Evolutionary conservation across 2,797 vertebrate species (phyloP), one percentile per base, ranked within the genome.

Genomic region (Platyrinchus mystaceus): DNA sequence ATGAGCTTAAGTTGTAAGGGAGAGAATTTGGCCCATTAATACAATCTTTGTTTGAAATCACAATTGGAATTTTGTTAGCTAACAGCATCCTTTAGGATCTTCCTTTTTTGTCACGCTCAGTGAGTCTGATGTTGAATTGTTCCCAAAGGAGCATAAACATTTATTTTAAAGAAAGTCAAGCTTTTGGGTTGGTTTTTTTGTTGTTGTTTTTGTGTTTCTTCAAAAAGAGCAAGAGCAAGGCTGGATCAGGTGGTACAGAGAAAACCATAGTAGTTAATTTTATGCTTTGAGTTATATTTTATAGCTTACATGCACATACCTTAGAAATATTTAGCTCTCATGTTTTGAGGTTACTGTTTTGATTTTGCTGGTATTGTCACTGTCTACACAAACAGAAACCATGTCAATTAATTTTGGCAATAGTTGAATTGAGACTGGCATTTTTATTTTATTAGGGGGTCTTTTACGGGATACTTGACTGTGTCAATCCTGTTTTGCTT

Each of bases 31-130:
- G n/a, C 53, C 87, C 9, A 8, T 71, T 81, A 60, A 59, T 75
- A 50, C 26, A 50, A 81, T 84, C 69, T 62, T 66, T 87, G 26
- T 90, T 81, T 84, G 62, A 78, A 87, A 68, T 49, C 59, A 49
- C 26, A 44, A 26, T 36, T 89, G 66, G 44, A 56, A 56, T 59
- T 84, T 87, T 47, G 22, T 47, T 68, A 64, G 37, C 20, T 39
- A 62, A 43, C 69, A 47, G 44, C 49, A 78, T 62, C 56, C 27
- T 84, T 60, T 47, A 64, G 58, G 28, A 71, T 59, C 41, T 63
- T 89, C 44, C 15, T 17, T 71, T 67, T 83, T 64, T 39, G 13
- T 39, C 24, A 8, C 44, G 53, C 41, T 74, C 41, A 16, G 49
- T 67, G 64, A 74, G 50, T 39, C 18, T 70, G 30, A 64, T 68